Evolutionary conservation across 2,113 vertebrate species (phyloP).

Genomic region (Ciconia maguari): DNA sequence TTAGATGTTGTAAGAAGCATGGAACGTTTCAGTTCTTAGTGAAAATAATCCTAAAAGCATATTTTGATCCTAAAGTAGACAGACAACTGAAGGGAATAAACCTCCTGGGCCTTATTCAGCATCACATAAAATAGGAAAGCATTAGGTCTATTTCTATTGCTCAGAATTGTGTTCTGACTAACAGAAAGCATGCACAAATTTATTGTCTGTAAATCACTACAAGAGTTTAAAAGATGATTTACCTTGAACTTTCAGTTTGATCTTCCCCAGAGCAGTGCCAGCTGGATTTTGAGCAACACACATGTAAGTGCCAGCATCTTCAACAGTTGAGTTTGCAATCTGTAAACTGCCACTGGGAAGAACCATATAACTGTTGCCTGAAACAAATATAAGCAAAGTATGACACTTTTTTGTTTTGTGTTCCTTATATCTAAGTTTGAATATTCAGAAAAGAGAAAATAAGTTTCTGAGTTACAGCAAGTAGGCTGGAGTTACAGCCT

Average conservation of each 20-base stretch:
- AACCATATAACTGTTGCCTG: constrained; percentile 80
- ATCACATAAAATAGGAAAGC: background rate
- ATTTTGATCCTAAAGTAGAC: background rate
- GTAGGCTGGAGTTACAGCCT: background rate
- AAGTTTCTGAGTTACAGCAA: background rate
- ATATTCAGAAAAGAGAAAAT: background rate
- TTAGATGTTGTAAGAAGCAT: background rate
- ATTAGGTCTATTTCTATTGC: background rate
- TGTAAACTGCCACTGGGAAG: constrained; percentile 87
- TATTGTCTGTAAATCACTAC: background rate
- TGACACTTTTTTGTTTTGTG: background rate
- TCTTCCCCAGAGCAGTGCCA: constrained; percentile 92
- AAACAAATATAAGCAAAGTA: background rate
- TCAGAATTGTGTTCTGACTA: background rate
- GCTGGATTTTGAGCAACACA: constrained; percentile 95
- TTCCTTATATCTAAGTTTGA: background rate
- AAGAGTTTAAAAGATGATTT: background rate
- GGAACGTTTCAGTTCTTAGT: background rate
- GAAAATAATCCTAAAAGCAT: background rate
- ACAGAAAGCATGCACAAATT: background rate
- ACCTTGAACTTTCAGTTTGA: constrained; percentile 95
- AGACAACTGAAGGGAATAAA: background rate
- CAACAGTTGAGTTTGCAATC: constrained; percentile 81
- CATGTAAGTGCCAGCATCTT: constrained; percentile 89
- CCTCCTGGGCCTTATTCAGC: background rate